Evolutionary conservation across 2,797 vertebrate species (phyloP).

Genomic region (Pseudochaenichthys georgianus): DNA sequence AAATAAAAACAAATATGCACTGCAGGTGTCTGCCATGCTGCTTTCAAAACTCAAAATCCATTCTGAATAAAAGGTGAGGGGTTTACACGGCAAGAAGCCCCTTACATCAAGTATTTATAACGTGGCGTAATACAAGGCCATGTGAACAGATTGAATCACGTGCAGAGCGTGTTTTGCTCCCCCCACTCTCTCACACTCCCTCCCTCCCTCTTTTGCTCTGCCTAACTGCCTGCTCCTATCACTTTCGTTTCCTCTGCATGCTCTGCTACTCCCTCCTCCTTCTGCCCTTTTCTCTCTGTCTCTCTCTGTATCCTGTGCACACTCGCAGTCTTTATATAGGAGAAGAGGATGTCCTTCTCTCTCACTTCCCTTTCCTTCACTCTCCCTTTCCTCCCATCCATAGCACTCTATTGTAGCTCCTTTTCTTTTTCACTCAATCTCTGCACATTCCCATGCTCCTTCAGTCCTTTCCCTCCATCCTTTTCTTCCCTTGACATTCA

Average conservation of each 20-base stretch:
- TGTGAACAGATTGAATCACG: constrained; percentile 81
- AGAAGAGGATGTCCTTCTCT: neutral
- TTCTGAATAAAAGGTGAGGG: neutral
- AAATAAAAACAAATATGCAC: neutral
- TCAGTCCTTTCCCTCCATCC: neutral
- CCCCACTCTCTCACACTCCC: constrained; percentile 40
- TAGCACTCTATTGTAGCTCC: neutral
- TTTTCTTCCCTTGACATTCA: neutral
- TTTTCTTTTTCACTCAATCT: neutral
- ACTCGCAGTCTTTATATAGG: constrained; percentile 9
- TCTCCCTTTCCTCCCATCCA: neutral
- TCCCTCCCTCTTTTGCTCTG: constrained; percentile 54
- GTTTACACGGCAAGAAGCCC: constrained; percentile 10
- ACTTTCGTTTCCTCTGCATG: constrained; percentile 41
- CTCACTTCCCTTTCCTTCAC: neutral
- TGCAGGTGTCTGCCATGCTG: neutral
- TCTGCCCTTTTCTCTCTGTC: neutral
- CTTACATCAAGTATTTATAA: constrained; percentile 66
- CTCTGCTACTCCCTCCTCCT: constrained; percentile 22
- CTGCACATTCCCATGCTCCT: neutral
- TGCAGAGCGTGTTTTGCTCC: constrained; percentile 69
- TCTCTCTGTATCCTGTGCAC: constrained; percentile 19
- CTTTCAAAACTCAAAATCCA: constrained; percentile 8
- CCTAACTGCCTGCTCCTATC: constrained; percentile 59
- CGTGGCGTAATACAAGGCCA: constrained; percentile 63